Evolutionary conservation across 2,797 vertebrate genomes (phyloP), one percentile per base, ranked within the genome.

Genomic region (Anniella stebbinsi): DNA sequence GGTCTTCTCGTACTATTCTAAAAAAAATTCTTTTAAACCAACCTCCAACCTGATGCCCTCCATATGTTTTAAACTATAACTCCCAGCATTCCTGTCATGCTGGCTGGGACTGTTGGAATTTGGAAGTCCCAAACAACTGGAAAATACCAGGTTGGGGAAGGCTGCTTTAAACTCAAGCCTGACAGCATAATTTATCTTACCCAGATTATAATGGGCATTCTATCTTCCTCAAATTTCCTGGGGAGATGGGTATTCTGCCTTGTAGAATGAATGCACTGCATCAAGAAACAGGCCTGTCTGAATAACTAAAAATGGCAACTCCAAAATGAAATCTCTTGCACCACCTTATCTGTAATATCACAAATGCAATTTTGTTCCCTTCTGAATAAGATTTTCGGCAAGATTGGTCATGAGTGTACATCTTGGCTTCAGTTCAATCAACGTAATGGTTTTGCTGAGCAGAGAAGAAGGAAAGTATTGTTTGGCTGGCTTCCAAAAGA

Each of bases 401-500:
- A 76, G 72, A 77, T 87, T 87, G 38, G 75, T 92, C 17, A 10
- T 88, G 84, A 86, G 84, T 90, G 81, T 87, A 77, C n/a, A 1
- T 51, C 11, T 3, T 86, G 67, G 69, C 93, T 92, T 2, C 0
- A 0, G 84, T 94, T 95, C 87, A 92, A 51, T 91, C 88, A 92
- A 77, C 57, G 6, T 87, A 92, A 90, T 77, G 57, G 25, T 91
- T 94, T 95, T 91, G 36, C 86, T 91, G 70, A 95, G 82, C 88
- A 91, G 87, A 93, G 82, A 90, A 78, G 84, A 92, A 86, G 69
- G 45, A 81, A 93, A 94, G n/a, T 86, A 57, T 1, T 86, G 30
- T 81, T 93, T 95, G 87, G 54, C 88, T 86, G 93, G 86, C 89
- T 94, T 94, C 84, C 90, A 92, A 25, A 2, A 84, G 84, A 66